phyloP scores from a whole-genome alignment of 2,797 vertebrate genomes.

The Sebastes oblongus region DNA sequence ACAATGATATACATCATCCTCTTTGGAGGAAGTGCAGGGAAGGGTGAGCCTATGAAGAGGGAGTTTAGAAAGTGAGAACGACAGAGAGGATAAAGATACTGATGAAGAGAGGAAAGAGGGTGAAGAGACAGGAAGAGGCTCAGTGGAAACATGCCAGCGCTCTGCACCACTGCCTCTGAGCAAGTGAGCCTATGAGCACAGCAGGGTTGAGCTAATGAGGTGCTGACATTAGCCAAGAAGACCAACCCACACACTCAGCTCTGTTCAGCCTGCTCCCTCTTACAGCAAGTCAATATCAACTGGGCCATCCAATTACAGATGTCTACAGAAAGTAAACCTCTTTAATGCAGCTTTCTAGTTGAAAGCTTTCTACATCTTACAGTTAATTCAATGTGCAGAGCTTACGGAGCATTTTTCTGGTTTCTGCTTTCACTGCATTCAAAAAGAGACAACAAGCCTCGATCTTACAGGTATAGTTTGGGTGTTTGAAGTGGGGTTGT shows the following conservation, averaged over 20 bases:
- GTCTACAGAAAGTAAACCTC: conserved; percentile 2
- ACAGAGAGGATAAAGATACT: conserved; percentile 22
- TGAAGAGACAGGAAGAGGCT: conserved; percentile 70
- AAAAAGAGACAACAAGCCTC: neutral
- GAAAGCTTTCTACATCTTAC: neutral
- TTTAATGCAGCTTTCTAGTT: conserved; percentile 5
- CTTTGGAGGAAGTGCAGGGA: conserved; percentile 17
- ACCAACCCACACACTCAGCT: conserved; percentile 44
- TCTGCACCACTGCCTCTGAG: conserved; percentile 57
- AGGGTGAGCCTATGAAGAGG: conserved; percentile 15
- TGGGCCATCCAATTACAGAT: conserved; percentile 29
- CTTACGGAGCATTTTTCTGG: neutral
- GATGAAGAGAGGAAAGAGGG: conserved; percentile 27
- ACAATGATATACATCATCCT: conserved; percentile 43
- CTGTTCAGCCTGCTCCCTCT: conserved; percentile 35
- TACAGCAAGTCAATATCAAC: conserved; percentile 37
- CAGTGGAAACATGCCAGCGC: conserved; percentile 60
- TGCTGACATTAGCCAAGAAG: conserved; percentile 49
- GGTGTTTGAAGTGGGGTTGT: neutral
- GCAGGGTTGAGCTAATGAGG: conserved; percentile 55
- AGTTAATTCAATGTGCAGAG: neutral
- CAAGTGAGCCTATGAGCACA: conserved; percentile 46
- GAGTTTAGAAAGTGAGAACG: neutral
- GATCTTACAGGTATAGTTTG: neutral
- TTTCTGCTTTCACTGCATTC: neutral